These are phyloP conservation scores for Scaptodrosophila lebanonensis DNA, from an alignment of 1,140 invertebrate genomes.

Conservation along the genomic window DNA sequence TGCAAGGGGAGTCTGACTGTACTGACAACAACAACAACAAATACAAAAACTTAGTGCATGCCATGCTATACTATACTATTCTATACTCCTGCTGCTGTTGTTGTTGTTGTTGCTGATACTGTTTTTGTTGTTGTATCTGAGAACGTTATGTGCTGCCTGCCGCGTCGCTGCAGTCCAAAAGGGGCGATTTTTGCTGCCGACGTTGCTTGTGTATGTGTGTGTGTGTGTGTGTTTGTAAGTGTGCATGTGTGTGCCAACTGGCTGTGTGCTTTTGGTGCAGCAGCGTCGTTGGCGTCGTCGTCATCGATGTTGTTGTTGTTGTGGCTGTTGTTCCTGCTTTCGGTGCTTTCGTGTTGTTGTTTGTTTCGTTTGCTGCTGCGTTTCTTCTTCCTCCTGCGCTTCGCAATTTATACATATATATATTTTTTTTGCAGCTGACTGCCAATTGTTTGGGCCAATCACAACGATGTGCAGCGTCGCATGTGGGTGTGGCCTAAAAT, in stretches of 20 bases:
- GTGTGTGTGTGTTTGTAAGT: conserved; percentile 6
- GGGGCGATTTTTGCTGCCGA: conserved; percentile 15
- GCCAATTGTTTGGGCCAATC: conserved; percentile 76
- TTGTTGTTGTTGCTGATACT: too few species aligned
- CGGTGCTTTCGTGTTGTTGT: conserved; percentile 14
- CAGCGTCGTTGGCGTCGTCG: conserved; percentile 3
- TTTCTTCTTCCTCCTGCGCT: conserved; percentile 38
- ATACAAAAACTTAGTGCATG: conserved; percentile 26
- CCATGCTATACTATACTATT: conserved; percentile 1
- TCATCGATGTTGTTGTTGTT: neutral
- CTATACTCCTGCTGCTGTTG: too few species aligned
- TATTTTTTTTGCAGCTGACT: conserved; percentile 62
- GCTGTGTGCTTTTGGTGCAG: neutral
- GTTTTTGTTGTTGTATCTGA: neutral
- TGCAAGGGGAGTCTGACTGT: too few species aligned
- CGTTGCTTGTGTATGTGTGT: conserved; percentile 1
- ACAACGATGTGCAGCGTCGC: conserved; percentile 73
- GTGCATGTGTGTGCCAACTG: conserved; percentile 12
- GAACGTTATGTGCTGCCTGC: conserved; percentile 16
- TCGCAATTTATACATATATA: conserved; percentile 3
- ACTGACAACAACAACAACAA: conserved; percentile 12
- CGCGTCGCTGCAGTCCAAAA: conserved; percentile 4
- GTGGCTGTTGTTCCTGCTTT: too few species aligned
- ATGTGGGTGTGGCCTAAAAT: conserved; percentile 77
- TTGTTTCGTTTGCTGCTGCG: conserved; percentile 48